Conservation (phyloP, 2,113 vertebrate genomes). For the Thymallus thymallus region DNA sequence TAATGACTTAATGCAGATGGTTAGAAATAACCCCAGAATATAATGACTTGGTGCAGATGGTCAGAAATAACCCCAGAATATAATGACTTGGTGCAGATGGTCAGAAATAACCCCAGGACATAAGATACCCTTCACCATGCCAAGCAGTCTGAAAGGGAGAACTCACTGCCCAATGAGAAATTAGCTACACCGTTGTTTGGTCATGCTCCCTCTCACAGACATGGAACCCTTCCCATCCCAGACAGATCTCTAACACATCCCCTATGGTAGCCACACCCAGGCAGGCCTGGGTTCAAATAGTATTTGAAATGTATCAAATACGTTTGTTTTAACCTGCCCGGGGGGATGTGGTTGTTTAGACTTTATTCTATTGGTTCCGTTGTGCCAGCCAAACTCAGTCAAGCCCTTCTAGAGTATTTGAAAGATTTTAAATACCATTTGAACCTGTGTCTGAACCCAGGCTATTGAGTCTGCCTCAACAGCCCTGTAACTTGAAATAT, state of each 20-base stretch:
- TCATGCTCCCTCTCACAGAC: slow-evolving; percentile 62
- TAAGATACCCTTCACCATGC: slow-evolving; percentile 62
- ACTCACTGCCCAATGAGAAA: slow-evolving; percentile 58
- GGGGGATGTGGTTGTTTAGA: not conserved
- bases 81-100: slow-evolving; percentile 71
- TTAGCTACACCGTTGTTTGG: slow-evolving; percentile 42
- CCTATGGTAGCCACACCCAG: slow-evolving; percentile 36
- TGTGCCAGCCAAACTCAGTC: too few relatives aligned
- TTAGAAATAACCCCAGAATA: too few relatives aligned
- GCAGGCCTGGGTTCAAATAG: too few relatives aligned
- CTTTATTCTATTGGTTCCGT: too few relatives aligned
- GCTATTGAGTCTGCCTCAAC: slow-evolving; percentile 2
- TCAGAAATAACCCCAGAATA: slow-evolving; percentile 69
- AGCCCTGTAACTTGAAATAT: slow-evolving; percentile 6
- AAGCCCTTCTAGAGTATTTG: too few relatives aligned
- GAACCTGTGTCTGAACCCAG: too few relatives aligned
- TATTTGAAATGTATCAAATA: too few relatives aligned
- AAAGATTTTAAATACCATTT: too few relatives aligned
- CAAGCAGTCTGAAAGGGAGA: slow-evolving; percentile 55
- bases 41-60: slow-evolving; percentile 75
- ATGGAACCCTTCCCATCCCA: slow-evolving; percentile 40
- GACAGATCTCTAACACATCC: slow-evolving; percentile 35
- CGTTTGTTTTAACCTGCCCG: too few relatives aligned
- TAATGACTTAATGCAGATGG: too few relatives aligned
- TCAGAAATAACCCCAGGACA: slow-evolving; percentile 69